Base-by-base conservation (phyloP, 92 coral and sea anemone genomes). In the Chrysogorgia sp. region DNA sequence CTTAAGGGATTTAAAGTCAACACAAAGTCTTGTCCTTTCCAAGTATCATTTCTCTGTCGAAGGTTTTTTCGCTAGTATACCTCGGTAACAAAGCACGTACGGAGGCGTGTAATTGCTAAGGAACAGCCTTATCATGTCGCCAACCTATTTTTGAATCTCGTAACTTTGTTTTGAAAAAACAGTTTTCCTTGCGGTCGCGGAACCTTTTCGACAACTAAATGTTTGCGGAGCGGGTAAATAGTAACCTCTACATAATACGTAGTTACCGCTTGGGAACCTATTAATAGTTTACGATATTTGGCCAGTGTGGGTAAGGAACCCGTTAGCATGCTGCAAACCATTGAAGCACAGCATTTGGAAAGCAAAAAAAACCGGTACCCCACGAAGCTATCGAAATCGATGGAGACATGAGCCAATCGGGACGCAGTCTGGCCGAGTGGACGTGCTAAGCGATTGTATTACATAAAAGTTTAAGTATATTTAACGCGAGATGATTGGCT, bases 321-420 rank as follows among this genome's bases (percentile, higher is more conserved):
- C 17, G 79, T 69, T 69, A 43, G 48, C 40, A 72, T 72, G 79
- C 79, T 35, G 55, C 45, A 34, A 72, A 50, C 79, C 55, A 72
- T 34, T 56, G 50, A 72, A 24, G 52, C 64, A 72, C 79, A 72
- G 79, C 79, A 56, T 35, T 72, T 55, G 24, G 79, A 72, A 72
- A 55, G 55, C 79, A 72, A 72, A 72, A 57, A 72, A 72, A 19
- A 31, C 23, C 79, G 58, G 41, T 58, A 30, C 79, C 79, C 79
- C 79, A 30, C 79, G 21, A 72, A 31, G 65, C 65, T 53, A 22
- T 37, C 32, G 58, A 50, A 72, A 53, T 72, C 63, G 76, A 56
- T 15, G 43, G 23, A 9, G 40, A 48, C 31, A 50, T 33, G 6
- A 34, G 40, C 79, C 79, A 72, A 72, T 72, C 64, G 55, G n/a